A percentile compares a stretch with the other conserved stretches of the same genome.
Evolutionary conservation across 2,797 vertebrate species (phyloP).

Genomic region (Falco peregrinus): DNA sequence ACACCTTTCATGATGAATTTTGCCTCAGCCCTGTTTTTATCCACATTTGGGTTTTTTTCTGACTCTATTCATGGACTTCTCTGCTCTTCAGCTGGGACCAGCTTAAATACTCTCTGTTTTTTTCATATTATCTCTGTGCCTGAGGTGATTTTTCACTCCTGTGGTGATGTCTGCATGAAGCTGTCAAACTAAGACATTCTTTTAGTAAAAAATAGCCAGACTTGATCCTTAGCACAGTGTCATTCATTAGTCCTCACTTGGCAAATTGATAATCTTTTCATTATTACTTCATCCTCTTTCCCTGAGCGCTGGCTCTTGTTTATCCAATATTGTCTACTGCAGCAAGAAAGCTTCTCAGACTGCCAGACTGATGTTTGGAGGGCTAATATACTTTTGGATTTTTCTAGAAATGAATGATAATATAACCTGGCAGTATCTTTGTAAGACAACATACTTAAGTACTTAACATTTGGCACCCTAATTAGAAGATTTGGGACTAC

Average conservation of each 20-base stretch:
- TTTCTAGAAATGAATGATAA: not conserved
- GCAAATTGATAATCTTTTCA: slow-evolving; percentile 14
- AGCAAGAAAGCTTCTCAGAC: not conserved
- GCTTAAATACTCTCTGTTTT: not conserved
- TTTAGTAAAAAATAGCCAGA: not conserved
- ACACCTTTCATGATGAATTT: not conserved
- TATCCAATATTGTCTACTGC: not conserved
- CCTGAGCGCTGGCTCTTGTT: not conserved
- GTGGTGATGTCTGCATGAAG: not conserved
- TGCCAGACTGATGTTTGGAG: not conserved
- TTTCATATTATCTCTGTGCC: not conserved
- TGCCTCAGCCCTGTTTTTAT: not conserved
- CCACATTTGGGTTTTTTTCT: not conserved
- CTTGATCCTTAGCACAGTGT: not conserved
- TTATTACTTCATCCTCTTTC: slow-evolving; percentile 1
- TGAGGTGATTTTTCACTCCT: slow-evolving; percentile 3
- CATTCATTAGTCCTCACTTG: not conserved
- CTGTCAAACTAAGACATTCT: not conserved
- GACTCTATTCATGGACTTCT: not conserved
- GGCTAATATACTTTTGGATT: not conserved
- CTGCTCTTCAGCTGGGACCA: not conserved
- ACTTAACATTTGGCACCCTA: not conserved
- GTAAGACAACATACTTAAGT: not conserved
- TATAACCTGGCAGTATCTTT: not conserved
- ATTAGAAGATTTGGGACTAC: not conserved